Conservation (phyloP, 2,888 invertebrate species). For the Rhingia rostrata region DNA sequence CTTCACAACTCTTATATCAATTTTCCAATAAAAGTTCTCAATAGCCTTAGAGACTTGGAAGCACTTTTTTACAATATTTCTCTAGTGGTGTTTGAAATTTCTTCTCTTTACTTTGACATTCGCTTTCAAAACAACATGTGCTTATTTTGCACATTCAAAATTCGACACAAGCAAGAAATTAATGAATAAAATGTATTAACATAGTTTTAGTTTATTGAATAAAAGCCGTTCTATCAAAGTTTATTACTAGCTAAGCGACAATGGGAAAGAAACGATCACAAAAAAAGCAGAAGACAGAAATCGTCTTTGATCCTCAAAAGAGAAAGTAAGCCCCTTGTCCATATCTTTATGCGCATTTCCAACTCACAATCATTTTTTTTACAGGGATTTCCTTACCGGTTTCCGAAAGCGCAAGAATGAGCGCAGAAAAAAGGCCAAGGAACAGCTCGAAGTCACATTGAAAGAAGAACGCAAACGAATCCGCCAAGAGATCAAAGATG, state of each 20-base stretch:
- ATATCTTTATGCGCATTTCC: not conserved
- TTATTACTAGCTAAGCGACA: not conserved
- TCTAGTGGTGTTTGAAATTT: too few species aligned
- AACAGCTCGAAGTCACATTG: slow-evolving; percentile 87
- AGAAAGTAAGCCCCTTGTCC: slow-evolving; percentile 83
- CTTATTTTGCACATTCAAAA: too few species aligned
- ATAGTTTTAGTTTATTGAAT: too few species aligned
- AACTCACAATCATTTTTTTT: slow-evolving; percentile 1
- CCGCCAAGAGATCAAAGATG: slow-evolving; percentile 90
- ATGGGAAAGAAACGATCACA: slow-evolving; percentile 78
- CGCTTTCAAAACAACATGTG: too few species aligned
- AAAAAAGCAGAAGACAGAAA: slow-evolving; percentile 83
- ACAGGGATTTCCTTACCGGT: slow-evolving; percentile 90
- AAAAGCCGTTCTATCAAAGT: not conserved
- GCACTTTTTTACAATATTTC: too few species aligned
- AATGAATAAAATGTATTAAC: too few species aligned
- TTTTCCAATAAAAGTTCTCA: too few species aligned
- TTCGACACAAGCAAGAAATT: too few species aligned
- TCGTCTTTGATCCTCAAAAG: slow-evolving; percentile 86
- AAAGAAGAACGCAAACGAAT: slow-evolving; percentile 91
- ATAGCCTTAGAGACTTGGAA: too few species aligned
- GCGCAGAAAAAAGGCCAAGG: slow-evolving; percentile 89
- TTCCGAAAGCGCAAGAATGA: slow-evolving; percentile 92
- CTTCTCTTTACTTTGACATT: too few species aligned
- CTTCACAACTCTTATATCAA: too few species aligned